phyloP scores from a whole-genome alignment of 2,797 vertebrate genomes.

The Gobio occitaniae region DNA sequence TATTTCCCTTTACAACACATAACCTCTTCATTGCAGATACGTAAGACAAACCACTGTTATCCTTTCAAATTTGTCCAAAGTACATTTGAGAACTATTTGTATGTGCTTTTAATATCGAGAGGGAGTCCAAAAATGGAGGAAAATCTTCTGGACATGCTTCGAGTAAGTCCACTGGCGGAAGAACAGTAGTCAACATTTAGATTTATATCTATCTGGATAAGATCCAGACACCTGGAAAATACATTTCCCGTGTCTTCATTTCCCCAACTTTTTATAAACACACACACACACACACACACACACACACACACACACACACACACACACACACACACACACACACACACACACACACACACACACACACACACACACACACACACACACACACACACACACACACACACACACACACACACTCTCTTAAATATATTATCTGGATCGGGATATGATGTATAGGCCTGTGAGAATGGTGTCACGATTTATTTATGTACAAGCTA shows the following conservation, averaged over 20 bases:
- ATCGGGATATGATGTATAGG: neutral
- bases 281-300: neutral
- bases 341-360: neutral
- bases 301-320: too few species aligned
- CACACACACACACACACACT: neutral
- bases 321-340: too few species aligned
- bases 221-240: conserved; percentile 68
- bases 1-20: neutral
- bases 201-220: conserved; percentile 66
- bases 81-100: neutral
- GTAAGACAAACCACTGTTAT: neutral
- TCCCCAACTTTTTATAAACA: neutral
- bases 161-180: conserved; percentile 65
- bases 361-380: too few species aligned
- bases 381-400: too few species aligned
- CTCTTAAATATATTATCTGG: neutral
- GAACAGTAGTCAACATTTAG: conserved; percentile 64
- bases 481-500: neutral
- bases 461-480: neutral
- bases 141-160: conserved; percentile 55
- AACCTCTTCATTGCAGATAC: neutral
- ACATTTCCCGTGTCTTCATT: conserved; percentile 51
- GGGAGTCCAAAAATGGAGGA: conserved; percentile 65
- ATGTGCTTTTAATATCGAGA: neutral
- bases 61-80: neutral